Base-by-base conservation (phyloP, 2,797 vertebrate species). In the Monodelphis domestica region DNA sequence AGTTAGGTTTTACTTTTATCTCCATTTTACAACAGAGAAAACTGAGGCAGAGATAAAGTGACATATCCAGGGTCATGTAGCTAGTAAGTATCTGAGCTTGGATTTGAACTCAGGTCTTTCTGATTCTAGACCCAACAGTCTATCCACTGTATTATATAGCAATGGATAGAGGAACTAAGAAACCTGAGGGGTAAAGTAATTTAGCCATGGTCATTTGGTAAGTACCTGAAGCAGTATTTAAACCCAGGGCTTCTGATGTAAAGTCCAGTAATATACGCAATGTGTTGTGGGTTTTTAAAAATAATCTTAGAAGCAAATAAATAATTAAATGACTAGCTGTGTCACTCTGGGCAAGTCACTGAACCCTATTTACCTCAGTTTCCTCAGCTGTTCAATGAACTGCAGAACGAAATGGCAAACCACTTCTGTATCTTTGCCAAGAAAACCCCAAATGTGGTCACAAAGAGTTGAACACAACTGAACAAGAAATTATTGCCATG, bases 271-370 rank as follows among this genome's bases (percentile, higher is more conserved):
- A 89, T n/a, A 78, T 94, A 45, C 51, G 51, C 45, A 28, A 55
- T 26, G 78, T 93, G 55, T 45, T n/a, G n/a, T n/a, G n/a, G n/a
- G n/a, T n/a, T n/a, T 51, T 94, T 87, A 57, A 59, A 91, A 91
- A 50, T 29, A 55, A 53, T 54, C 59, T 95, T 89, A 93, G 54
- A 89, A 93, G 56, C 38, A 54, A 26, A 88, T 55, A 94, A 94
- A 92, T 63, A 55, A 91, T 0, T 92, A 29, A 54, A 28, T 88
- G 28, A 84, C 33, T 5, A 63, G 59, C 33, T 6, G n/a, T 33
- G 33, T 17, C 33, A 63, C 38, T 15, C n/a, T 70, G n/a, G n/a
- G n/a, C 17, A 70, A 70, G n/a, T n/a, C n/a, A n/a, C n/a, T n/a
- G n/a, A n/a, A n/a, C n/a, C n/a, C n/a, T n/a, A n/a, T n/a, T n/a